Conservation (phyloP, 2,797 vertebrate genomes). For the Sphaeramia orbicularis region DNA sequence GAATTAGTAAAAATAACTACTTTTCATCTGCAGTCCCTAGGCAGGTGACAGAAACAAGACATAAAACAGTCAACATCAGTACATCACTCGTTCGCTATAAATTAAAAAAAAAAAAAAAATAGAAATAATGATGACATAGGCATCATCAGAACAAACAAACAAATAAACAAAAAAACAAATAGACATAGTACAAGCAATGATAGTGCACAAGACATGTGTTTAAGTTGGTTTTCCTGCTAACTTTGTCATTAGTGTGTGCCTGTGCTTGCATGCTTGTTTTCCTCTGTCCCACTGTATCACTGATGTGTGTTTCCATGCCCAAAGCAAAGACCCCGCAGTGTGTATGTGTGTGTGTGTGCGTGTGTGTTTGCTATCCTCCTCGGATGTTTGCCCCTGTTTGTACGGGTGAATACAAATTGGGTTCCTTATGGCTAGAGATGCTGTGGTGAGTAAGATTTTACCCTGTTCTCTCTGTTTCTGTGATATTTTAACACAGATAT, state of each 20-base stretch:
- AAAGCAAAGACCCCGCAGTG: constrained; percentile 43
- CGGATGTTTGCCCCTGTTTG: constrained; percentile 60
- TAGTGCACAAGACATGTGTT: background rate
- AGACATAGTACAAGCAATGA: background rate
- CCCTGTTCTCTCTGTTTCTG: constrained; percentile 21
- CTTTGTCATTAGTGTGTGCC: background rate
- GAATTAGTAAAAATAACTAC: no score
- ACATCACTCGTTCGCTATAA: no score
- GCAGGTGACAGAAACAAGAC: no score
- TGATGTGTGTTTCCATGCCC: constrained; percentile 52
- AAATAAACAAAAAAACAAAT: no score
- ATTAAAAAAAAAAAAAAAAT: no score
- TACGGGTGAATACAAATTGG: constrained; percentile 63
- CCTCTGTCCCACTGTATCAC: constrained; percentile 29
- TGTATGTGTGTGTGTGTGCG: constrained; percentile 31
- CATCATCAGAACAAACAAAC: no score
- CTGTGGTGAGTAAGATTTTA: constrained; percentile 40
- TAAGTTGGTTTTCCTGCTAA: background rate
- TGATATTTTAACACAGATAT: constrained; percentile 41
- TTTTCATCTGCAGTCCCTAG: no score
- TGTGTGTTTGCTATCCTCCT: constrained; percentile 57
- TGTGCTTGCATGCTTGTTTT: constrained; percentile 35
- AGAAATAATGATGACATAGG: no score
- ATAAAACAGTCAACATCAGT: no score
- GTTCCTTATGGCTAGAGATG: constrained; percentile 62